A percentile compares a stretch with the other conserved stretches of the same genome.
Conservation (phyloP, 2,888 invertebrate species). For the Pterostichus niger region DNA sequence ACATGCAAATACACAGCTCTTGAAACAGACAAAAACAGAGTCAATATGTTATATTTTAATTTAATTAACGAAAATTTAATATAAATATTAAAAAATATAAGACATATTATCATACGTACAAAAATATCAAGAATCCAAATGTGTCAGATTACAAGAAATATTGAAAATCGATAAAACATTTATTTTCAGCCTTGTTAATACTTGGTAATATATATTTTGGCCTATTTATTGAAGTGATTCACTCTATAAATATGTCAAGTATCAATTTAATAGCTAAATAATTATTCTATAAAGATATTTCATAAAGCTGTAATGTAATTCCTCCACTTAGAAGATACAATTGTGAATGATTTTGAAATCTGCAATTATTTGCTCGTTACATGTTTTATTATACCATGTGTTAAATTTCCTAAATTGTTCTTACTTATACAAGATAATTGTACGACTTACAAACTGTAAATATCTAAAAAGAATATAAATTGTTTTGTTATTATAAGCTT, state of each 20-base stretch:
- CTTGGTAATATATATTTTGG: background rate
- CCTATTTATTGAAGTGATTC: background rate
- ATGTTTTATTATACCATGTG: background rate
- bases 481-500: slow-evolving; percentile 8
- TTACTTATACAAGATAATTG: background rate
- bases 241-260: background rate
- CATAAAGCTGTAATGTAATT: background rate
- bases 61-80: background rate
- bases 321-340: background rate
- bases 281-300: background rate
- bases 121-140: background rate
- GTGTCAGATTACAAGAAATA: no score
- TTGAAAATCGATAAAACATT: no score
- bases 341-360: slow-evolving; percentile 1
- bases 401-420: background rate
- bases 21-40: no score
- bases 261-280: background rate
- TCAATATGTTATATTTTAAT: no score
- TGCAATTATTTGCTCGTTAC: slow-evolving; percentile 15
- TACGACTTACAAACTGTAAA: background rate
- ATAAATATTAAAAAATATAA: background rate
- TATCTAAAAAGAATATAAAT: slow-evolving; percentile 31
- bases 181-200: background rate
- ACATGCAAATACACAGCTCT: no score
- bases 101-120: background rate